Base-by-base conservation (phyloP, 2,888 invertebrate species). In the Hydroisotoma schaefferi region DNA sequence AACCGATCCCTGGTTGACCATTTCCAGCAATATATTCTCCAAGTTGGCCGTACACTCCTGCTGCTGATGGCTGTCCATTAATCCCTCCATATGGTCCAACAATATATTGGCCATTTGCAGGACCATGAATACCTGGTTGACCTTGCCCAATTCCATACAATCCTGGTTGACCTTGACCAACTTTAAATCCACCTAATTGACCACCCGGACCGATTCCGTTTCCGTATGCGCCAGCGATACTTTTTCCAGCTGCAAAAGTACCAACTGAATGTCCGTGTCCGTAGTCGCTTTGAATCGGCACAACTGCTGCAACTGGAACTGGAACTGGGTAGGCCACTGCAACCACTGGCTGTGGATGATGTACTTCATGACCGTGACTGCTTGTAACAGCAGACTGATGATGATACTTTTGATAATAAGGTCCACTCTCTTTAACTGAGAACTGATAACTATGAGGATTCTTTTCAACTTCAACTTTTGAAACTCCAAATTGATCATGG, bases 381-480 rank as follows among this genome's bases (percentile, higher is more conserved):
- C n/a, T n/a, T 1, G 55, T 37, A 15, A 52, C 8, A 10, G 63
- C 66, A 12, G 63, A 57, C 55, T 68, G 68, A 38, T 68, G 65
- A 38, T 65, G 48, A 53, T 70, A 67, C 48, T 68, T 70, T 33
- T 62, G 57, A 55, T 68, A 64, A 2, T 57, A 56, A 22, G 67
- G 68, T 20, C 70, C 70, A 44, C 68, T 67, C 53, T 68, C 70
- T 28, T 70, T 59, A 18, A 70, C 22, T 28, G 57, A 51, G 57
- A 65, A 70, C n/a, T 65, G 54, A 47, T 62, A 64, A 33, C 55
- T 51, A 26, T 62, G 59, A 22, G 70, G 68, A 47, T 58, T 60
- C 49, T 68, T 63, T 26, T 67, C 65, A 1, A 65, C 65, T 46
- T 68, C 55, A 33, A 70, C 70, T 29, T 65, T 61, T n/a, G 70